Evolutionary conservation across 2,797 vertebrate species (phyloP), one percentile per base, ranked within the genome.

Genomic region (Sebastes matsubarae): DNA sequence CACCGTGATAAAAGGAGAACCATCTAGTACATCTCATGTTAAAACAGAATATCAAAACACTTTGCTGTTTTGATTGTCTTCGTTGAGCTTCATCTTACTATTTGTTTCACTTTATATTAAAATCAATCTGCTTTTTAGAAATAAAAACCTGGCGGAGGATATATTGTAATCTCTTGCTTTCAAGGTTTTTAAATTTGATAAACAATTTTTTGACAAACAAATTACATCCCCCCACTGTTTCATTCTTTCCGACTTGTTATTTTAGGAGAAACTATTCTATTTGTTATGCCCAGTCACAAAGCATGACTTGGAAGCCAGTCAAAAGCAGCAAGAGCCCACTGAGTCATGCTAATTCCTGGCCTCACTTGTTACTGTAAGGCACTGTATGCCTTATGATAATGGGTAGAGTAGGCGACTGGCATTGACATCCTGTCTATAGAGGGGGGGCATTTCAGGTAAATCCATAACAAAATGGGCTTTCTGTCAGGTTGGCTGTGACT

Each of bases 41-140:
- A 36, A 72, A 73, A 70, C 30, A 46, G 59, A 67, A 27, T 20
- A 72, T 65, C 30, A 72, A 77, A 76, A 79, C 46, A 30, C 10
- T 16, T 59, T 25, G 22, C 54, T 73, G 20, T 77, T 58, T 54
- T 24, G 16, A 42, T 69, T 68, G 8, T 50, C 2, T 73, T 52
- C 4, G 4, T 29, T 55, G 2, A 72, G 65, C 22, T 52, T 59
- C 38, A 55, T 46, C 1, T 65, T 72, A 9, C 18, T 27, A 20
- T 70, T 73, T 71, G 29, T 50, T 55, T 75, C 16, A 6, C 10
- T 68, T 72, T 57, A 20, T 65, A 55, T 78, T 57, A 20, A 68
- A 68, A 80, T 73, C 34, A 57, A 52, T 55, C 59, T 36, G 11
- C 24, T 72, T 63, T 63, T 66, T 27, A 27, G 20, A 27, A 60